These are phyloP conservation scores for Meloidogyne hapla DNA, from an alignment of 1,140 invertebrate genomes.

Conservation along the genomic window DNA sequence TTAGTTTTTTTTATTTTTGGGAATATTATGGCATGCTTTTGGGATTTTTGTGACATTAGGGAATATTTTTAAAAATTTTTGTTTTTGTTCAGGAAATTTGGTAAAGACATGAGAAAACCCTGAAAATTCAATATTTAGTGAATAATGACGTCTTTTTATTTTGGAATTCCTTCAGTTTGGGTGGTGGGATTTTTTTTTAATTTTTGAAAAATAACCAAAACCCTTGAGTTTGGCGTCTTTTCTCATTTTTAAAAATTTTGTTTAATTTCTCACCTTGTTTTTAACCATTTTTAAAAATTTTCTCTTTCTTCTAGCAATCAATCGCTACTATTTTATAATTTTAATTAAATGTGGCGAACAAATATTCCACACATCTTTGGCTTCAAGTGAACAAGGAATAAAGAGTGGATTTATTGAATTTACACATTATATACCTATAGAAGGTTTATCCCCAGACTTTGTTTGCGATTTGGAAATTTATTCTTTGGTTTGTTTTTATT, in stretches of 20 bases:
- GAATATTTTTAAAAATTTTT: no score
- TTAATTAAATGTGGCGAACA: slow-evolving; percentile 35
- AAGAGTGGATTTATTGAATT: slow-evolving; percentile 43
- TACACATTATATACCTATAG: slow-evolving; percentile 32
- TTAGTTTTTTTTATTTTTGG: not conserved
- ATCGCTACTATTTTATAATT: slow-evolving; percentile 44
- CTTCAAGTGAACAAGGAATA: slow-evolving; percentile 32
- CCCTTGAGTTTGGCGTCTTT: no score
- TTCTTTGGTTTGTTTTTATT: slow-evolving; percentile 22
- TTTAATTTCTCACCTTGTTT: not conserved
- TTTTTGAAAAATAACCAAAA: no score
- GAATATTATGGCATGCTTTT: no score
- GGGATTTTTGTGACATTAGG: no score
- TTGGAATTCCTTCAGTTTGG: no score
- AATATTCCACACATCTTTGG: slow-evolving; percentile 35
- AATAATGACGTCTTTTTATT: no score
- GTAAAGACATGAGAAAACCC: no score
- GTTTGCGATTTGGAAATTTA: slow-evolving; percentile 30
- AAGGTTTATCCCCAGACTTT: slow-evolving; percentile 33
- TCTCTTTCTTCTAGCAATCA: slow-evolving; percentile 33
- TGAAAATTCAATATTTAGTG: no score
- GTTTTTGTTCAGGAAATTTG: no score
- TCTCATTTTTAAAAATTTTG: no score
- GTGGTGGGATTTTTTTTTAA: no score
- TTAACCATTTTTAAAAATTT: not conserved